Percentiles rank a stretch among this genome's conserved stretches.
Evolutionary conservation across 2,797 vertebrate genomes (phyloP).

Genomic region (Microctenopoma stevenorrisi): DNA sequence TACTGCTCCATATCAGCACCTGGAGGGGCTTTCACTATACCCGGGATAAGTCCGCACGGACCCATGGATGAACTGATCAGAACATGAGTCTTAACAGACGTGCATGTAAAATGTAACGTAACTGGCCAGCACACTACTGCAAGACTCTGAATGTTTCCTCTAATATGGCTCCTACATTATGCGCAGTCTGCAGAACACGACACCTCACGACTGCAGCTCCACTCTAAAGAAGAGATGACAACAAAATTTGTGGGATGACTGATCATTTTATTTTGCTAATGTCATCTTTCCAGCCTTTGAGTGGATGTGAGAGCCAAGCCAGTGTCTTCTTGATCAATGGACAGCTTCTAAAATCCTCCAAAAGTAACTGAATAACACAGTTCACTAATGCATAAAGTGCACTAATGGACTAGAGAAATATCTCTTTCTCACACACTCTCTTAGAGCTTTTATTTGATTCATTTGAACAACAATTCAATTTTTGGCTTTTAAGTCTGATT

Average conservation of each 20-base stretch:
- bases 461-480: constrained; percentile 67
- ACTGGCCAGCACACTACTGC: no score
- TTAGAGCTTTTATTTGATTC: constrained; percentile 62
- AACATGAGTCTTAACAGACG: no score
- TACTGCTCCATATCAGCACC: no score
- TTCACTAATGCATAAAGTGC: constrained; percentile 65
- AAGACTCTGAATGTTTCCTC: constrained; percentile 3
- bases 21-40: no score
- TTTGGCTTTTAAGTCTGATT: constrained; percentile 51
- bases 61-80: no score
- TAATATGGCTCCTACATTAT: constrained; percentile 38
- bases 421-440: constrained; percentile 49
- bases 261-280: constrained; percentile 50
- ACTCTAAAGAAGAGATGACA: constrained; percentile 25
- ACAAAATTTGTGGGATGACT: constrained; percentile 19
- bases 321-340: constrained; percentile 66
- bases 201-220: constrained; percentile 2
- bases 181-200: constrained; percentile 39
- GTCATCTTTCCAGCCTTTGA: constrained; percentile 43
- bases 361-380: constrained; percentile 72
- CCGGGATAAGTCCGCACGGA: no score
- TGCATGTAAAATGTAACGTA: no score
- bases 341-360: constrained; percentile 59
- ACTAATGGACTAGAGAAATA: constrained; percentile 71
- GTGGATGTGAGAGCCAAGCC: constrained; percentile 60